phyloP scores from a whole-genome alignment of 2,888 invertebrate species.

The Petrolisthes cinctipes region DNA sequence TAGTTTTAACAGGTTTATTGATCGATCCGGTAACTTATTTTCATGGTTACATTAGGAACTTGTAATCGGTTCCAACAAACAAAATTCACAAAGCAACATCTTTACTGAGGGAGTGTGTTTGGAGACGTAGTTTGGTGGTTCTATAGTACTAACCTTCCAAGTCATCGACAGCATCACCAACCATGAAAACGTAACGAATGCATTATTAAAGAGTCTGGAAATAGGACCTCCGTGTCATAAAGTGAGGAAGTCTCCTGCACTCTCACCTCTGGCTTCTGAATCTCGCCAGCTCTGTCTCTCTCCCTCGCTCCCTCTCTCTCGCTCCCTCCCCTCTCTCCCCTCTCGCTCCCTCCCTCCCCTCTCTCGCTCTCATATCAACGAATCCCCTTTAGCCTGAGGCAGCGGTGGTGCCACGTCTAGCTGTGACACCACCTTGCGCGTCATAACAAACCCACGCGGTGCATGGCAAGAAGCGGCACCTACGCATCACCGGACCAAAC shows the following conservation, averaged over 20 bases:
- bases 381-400: constrained; percentile 18
- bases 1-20: no score
- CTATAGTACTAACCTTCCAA: no score
- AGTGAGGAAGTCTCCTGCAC: not conserved
- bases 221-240: no score
- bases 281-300: not conserved
- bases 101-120: no score
- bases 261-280: not conserved
- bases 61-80: no score
- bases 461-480: not conserved
- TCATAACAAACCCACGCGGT: constrained; percentile 30
- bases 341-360: not conserved
- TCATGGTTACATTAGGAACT: no score
- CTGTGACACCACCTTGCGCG: not conserved
- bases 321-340: not conserved
- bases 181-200: no score
- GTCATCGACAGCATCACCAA: no score
- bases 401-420: constrained; percentile 12
- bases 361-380: constrained; percentile 20
- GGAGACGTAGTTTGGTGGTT: no score
- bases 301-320: not conserved
- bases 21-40: no score
- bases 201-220: no score
- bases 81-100: no score
- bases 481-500: not conserved